A percentile compares a stretch with the other conserved stretches of the same genome.
phyloP scores from a whole-genome alignment of 2,797 vertebrate species.

The Jordanella pulchra region DNA sequence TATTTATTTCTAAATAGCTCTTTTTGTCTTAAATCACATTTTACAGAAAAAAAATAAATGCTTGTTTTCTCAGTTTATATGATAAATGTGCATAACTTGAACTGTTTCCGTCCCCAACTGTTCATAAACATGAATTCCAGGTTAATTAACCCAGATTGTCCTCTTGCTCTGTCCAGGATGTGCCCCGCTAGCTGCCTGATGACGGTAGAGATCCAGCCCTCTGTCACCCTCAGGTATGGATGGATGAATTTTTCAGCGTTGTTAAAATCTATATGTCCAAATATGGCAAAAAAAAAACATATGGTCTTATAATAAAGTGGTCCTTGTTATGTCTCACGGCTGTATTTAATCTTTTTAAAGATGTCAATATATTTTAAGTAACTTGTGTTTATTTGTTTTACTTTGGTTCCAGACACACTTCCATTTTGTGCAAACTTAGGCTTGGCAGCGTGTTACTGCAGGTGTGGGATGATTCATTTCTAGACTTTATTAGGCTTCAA shows the following conservation, averaged over 20 bases:
- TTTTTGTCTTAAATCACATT: not conserved
- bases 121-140: not conserved
- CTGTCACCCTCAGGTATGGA: not conserved
- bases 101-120: not conserved
- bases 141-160: not conserved
- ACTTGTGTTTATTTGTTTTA: constrained; percentile 29
- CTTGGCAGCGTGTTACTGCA: constrained; percentile 33
- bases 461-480: constrained; percentile 29
- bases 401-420: constrained; percentile 22
- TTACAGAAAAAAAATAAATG: not conserved
- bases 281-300: not conserved
- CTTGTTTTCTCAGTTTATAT: not conserved
- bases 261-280: not conserved
- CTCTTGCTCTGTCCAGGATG: not conserved
- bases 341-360: not conserved
- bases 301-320: not conserved
- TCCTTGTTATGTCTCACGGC: not conserved
- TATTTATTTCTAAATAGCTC: not conserved
- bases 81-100: not conserved
- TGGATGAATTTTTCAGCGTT: not conserved
- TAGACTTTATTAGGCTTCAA: constrained; percentile 5
- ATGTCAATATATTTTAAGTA: constrained; percentile 25
- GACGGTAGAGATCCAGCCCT: not conserved
- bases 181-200: not conserved
- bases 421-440: constrained; percentile 36